Evolutionary conservation across 1,140 invertebrate species (phyloP).

Genomic region (Schlechtendalia chinensis): DNA sequence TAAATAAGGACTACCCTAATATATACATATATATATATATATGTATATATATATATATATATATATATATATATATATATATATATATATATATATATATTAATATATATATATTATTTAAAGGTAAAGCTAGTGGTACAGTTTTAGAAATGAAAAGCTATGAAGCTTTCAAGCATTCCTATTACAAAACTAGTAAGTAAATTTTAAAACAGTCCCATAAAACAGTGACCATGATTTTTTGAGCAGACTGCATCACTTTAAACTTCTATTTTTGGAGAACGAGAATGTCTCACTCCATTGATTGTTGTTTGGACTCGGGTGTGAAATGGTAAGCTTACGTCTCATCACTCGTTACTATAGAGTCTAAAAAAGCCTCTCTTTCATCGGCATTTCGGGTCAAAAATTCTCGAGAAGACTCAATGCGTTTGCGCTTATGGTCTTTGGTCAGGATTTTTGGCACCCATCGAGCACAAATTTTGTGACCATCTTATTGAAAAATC

Average conservation of each 20-base stretch:
- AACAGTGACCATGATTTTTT: background rate
- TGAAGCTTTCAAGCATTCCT: too few relatives aligned
- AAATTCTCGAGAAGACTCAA: constrained; percentile 11
- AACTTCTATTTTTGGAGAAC: background rate
- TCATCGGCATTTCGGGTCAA: background rate
- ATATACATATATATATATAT: too few relatives aligned
- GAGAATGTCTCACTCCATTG: background rate
- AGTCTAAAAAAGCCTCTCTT: constrained; percentile 10
- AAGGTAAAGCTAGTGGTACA: too few relatives aligned
- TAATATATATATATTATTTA: too few relatives aligned
- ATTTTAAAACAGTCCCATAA: too few relatives aligned
- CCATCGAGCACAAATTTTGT: background rate
- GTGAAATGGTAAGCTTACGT: background rate
- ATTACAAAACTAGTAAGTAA: too few relatives aligned
- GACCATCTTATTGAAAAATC: background rate
- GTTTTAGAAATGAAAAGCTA: too few relatives aligned
- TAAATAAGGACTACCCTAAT: too few relatives aligned
- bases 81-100: too few relatives aligned
- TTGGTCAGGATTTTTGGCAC: background rate
- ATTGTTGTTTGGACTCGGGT: background rate
- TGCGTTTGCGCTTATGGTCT: constrained; percentile 3
- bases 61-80: too few relatives aligned
- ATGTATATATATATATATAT: too few relatives aligned
- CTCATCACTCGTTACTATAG: constrained; percentile 3
- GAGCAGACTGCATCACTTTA: background rate